Evolutionary conservation across 2,888 invertebrate species (phyloP).

Genomic region (Rhingia rostrata): DNA sequence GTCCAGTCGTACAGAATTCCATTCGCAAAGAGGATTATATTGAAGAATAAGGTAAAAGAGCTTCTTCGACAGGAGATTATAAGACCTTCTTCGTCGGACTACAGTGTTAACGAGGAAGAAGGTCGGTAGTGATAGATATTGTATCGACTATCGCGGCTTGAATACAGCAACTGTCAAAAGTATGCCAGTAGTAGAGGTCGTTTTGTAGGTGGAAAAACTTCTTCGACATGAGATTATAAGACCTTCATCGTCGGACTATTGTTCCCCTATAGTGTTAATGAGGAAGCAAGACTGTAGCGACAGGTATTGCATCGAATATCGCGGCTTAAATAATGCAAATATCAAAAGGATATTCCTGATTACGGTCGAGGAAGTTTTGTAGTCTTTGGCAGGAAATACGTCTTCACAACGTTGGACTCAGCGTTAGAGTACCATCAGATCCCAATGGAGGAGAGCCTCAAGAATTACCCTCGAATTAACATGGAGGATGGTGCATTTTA

Average conservation of each 20-base stretch:
- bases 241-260: no score
- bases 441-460: slow-evolving; percentile 20
- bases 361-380: slow-evolving; percentile 25
- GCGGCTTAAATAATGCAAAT: neutral
- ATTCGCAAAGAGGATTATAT: no score
- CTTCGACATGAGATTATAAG: no score
- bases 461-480: neutral
- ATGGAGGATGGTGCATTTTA: neutral
- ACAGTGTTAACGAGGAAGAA: no score
- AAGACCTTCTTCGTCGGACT: slow-evolving; percentile 75
- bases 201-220: no score
- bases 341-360: slow-evolving; percentile 27
- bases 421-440: slow-evolving; percentile 40
- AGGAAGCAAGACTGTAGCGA: neutral
- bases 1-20: no score
- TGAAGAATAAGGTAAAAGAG: no score
- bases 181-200: no score
- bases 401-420: slow-evolving; percentile 34
- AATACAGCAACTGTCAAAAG: no score
- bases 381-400: slow-evolving; percentile 11
- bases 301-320: neutral
- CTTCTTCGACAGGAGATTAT: slow-evolving; percentile 77
- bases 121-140: no score
- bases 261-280: neutral
- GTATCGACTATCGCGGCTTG: no score